Percentiles rank a stretch among this genome's conserved stretches.
phyloP scores from a whole-genome alignment of 2,797 vertebrate species.

The Sebastes aleutianus region DNA sequence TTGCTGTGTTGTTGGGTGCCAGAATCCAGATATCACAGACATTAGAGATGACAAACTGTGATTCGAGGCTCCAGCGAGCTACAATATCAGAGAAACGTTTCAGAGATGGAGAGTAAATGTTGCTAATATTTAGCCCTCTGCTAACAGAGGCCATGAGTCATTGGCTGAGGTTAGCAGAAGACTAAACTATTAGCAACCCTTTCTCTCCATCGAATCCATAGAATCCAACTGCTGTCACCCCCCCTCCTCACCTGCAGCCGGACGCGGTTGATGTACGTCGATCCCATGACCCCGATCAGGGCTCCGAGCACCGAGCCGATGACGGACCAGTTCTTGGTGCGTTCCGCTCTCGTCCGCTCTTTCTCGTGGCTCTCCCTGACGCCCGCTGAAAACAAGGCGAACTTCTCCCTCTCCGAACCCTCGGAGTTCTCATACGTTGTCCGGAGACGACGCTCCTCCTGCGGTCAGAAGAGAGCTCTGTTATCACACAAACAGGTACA shows the following conservation, averaged over 20 bases:
- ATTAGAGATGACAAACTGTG: too few relatives aligned
- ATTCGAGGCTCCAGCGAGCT: too few relatives aligned
- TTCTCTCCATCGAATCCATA: too few relatives aligned
- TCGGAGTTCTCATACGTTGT: slow-evolving; percentile 84
- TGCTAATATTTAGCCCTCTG: too few relatives aligned
- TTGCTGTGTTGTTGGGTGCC: too few relatives aligned
- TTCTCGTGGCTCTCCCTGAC: slow-evolving; percentile 97
- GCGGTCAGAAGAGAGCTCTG: neutral
- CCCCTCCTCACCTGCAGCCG: slow-evolving; percentile 80
- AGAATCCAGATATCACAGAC: too few relatives aligned
- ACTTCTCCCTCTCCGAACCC: slow-evolving; percentile 90
- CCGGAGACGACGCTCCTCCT: slow-evolving; percentile 94
- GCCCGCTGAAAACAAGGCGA: slow-evolving; percentile 90
- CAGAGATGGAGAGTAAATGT: too few relatives aligned
- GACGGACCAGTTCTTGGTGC: slow-evolving; percentile 98
- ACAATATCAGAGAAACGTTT: too few relatives aligned
- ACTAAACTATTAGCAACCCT: too few relatives aligned
- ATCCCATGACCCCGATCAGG: slow-evolving; percentile 95
- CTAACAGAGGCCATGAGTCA: too few relatives aligned
- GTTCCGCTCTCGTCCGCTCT: slow-evolving; percentile 91
- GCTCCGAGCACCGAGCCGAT: slow-evolving; percentile 94
- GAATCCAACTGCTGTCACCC: rapidly evolving
- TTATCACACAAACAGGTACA: neutral
- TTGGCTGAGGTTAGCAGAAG: too few relatives aligned
- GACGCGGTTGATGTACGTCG: slow-evolving; percentile 94